Evolutionary conservation across 2,797 vertebrate species (phyloP).

Genomic region (Apodemus agrarius): DNA sequence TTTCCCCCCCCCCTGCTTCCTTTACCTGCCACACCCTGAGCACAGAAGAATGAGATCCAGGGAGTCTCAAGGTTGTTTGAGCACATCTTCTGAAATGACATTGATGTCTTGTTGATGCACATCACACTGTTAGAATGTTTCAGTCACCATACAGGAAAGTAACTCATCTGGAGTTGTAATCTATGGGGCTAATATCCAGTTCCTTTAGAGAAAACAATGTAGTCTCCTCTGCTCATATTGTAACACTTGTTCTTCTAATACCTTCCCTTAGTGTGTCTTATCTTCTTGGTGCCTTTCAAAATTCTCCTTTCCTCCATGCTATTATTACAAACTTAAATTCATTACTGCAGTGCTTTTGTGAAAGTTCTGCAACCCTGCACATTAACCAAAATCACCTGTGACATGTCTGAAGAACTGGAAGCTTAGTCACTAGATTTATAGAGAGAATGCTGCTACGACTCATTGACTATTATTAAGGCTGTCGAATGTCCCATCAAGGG

Average conservation of each 20-base stretch:
- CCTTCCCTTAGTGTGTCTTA: background rate
- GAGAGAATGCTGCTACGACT: background rate
- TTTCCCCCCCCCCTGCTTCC: too few relatives aligned
- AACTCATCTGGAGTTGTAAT: background rate
- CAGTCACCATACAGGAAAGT: background rate
- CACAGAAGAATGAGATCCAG: background rate
- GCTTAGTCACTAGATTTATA: background rate
- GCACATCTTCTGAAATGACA: conserved; percentile 19
- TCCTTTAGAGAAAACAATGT: background rate
- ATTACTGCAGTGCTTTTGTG: conserved; percentile 36
- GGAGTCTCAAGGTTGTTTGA: conserved; percentile 8
- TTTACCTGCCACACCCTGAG: background rate
- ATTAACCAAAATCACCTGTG: background rate
- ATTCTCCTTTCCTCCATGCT: conserved; percentile 6
- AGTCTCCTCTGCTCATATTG: background rate
- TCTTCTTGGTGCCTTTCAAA: conserved; percentile 48
- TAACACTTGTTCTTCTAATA: background rate
- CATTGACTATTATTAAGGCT: conserved; percentile 7
- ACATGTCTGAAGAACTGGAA: conserved; percentile 16
- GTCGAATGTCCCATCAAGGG: background rate
- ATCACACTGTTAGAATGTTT: conserved; percentile 10
- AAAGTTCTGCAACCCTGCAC: background rate
- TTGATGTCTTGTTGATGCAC: conserved; percentile 30
- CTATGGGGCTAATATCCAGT: background rate
- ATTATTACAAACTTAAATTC: conserved; percentile 38